These are phyloP conservation scores for Desmophyllum pertusum DNA, from an alignment of 92 coral and sea anemone species.

Conservation along the genomic window DNA sequence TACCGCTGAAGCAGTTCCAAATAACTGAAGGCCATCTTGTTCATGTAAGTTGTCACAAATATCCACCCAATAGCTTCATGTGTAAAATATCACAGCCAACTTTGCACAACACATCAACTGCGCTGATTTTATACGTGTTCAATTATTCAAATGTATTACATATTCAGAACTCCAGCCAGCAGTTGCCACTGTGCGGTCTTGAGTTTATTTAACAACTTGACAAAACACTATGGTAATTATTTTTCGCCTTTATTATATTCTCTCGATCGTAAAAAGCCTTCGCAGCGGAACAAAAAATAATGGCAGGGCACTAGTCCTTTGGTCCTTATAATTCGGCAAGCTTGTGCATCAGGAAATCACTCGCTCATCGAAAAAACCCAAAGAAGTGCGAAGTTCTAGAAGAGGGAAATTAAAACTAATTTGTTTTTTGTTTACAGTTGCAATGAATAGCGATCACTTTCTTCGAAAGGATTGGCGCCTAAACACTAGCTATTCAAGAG, in stretches of 20 bases:
- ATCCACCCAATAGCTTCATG: neutral
- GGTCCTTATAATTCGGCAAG: too few species aligned
- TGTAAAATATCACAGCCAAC: too few species aligned
- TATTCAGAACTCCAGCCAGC: neutral
- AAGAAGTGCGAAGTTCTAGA: neutral
- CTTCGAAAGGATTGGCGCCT: neutral
- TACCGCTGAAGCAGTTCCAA: too few species aligned
- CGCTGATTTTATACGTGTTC: neutral
- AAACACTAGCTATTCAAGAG: neutral
- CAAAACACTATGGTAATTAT: too few species aligned
- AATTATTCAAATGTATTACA: neutral
- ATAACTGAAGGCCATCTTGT: too few species aligned
- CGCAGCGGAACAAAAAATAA: neutral
- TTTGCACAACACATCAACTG: too few species aligned
- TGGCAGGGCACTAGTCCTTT: neutral
- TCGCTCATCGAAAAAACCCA: neutral
- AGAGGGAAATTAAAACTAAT: neutral
- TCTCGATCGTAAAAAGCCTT: too few species aligned
- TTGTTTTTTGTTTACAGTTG: neutral
- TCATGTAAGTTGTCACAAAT: too few species aligned
- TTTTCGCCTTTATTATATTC: too few species aligned
- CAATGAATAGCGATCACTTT: neutral
- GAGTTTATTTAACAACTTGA: neutral
- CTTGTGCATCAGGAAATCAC: too few species aligned
- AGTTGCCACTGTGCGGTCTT: neutral